A percentile compares a stretch with the other conserved stretches of the same genome.
phyloP scores from a whole-genome alignment of 2,797 vertebrate species.

The Eutrigla gurnardus region DNA sequence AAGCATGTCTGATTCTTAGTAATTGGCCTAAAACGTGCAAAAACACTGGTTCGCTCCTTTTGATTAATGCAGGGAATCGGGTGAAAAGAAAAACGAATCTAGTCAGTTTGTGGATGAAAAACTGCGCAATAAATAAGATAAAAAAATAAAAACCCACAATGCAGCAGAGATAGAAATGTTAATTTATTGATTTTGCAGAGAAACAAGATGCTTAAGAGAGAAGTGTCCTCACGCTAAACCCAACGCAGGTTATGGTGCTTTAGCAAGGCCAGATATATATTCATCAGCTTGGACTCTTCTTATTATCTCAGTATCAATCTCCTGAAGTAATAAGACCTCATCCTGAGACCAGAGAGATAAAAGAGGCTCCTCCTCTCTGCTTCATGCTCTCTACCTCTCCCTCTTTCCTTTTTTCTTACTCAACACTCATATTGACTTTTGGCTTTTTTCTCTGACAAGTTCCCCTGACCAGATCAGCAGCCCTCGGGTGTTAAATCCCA shows the following conservation, averaged over 20 bases:
- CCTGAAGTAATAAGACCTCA: too few relatives aligned
- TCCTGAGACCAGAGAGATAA: constrained; percentile 7
- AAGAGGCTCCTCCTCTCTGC: constrained; percentile 14
- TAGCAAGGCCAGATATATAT: constrained; percentile 24
- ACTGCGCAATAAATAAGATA: constrained; percentile 3
- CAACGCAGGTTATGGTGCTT: constrained; percentile 32
- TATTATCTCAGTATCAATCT: constrained; percentile 54
- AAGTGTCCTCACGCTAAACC: background rate
- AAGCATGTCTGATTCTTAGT: background rate
- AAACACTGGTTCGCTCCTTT: background rate
- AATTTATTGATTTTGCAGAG: constrained; percentile 33
- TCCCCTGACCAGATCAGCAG: constrained; percentile 57
- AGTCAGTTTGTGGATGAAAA: constrained; percentile 22
- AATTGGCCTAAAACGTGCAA: constrained; percentile 9
- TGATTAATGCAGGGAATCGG: background rate
- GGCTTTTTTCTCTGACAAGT: constrained; percentile 49
- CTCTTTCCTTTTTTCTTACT: constrained; percentile 35
- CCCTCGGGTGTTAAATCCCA: constrained; percentile 58
- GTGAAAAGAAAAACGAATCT: background rate
- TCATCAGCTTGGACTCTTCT: constrained; percentile 29
- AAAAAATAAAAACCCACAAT: too few relatives aligned
- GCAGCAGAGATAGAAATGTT: constrained; percentile 39
- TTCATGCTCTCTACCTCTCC: constrained; percentile 23
- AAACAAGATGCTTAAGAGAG: background rate
- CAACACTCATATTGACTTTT: constrained; percentile 59